Conservation (phyloP, 2,888 invertebrate genomes). For the Morpho helenor region DNA sequence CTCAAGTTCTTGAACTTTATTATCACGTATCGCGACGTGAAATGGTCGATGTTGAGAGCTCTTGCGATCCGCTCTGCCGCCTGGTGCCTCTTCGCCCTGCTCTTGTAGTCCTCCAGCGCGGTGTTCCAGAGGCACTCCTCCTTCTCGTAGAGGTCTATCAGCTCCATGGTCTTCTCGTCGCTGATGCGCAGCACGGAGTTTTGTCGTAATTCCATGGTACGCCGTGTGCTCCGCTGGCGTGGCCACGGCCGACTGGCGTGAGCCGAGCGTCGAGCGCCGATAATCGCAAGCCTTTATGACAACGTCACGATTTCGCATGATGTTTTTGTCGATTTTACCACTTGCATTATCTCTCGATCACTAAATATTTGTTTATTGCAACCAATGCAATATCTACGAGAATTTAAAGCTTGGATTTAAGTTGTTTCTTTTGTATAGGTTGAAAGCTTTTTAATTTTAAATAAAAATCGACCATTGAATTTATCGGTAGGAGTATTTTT, state of each 20-base stretch:
- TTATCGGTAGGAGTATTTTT: no score
- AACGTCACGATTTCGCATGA: neutral
- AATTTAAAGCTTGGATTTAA: no score
- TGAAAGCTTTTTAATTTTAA: no score
- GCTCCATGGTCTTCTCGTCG: constrained; percentile 23
- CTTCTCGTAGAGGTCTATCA: constrained; percentile 41
- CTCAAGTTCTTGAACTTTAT: constrained; percentile 56
- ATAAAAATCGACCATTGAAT: no score
- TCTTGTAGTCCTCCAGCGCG: constrained; percentile 35
- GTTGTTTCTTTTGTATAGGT: no score
- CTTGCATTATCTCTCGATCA: no score
- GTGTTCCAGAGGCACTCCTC: constrained; percentile 52
- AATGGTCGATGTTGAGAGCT: constrained; percentile 41
- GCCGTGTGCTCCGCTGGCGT: constrained; percentile 3
- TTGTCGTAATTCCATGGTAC: constrained; percentile 2
- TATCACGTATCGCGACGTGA: constrained; percentile 44
- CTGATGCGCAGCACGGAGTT: constrained; percentile 10
- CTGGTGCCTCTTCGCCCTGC: constrained; percentile 29
- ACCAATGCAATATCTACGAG: no score
- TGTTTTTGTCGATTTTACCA: no score
- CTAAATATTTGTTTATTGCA: no score
- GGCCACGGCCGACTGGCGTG: constrained; percentile 14
- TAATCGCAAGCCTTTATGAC: neutral
- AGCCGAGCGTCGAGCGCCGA: neutral
- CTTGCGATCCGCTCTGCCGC: constrained; percentile 43